These are phyloP conservation scores for Drosophila nigrodunni DNA, from an alignment of 1,140 invertebrate genomes.

Conservation along the genomic window DNA sequence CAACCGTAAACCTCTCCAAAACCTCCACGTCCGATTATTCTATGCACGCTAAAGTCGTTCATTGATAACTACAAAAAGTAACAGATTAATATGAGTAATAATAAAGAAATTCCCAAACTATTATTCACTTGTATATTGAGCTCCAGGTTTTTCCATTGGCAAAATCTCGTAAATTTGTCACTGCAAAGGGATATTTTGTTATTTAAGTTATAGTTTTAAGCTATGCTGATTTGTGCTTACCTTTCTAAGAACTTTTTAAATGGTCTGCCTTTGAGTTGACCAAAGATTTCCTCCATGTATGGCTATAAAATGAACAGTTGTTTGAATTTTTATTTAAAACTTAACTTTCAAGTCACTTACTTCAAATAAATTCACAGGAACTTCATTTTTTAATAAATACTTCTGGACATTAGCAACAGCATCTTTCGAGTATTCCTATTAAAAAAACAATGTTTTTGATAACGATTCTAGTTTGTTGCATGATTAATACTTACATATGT, in stretches of 20 bases:
- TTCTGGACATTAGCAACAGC: conserved; percentile 98
- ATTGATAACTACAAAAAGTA: conserved; percentile 93
- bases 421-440: conserved; percentile 97
- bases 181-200: conserved; percentile 86
- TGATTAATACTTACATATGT: conserved; percentile 92
- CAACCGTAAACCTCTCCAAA: conserved; percentile 99
- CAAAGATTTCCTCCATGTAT: conserved; percentile 99
- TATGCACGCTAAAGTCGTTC: conserved; percentile 99
- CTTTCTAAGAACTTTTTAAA: conserved; percentile 99
- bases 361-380: conserved; percentile 98
- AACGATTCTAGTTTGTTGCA: neutral
- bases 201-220: neutral
- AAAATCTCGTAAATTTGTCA: conserved; percentile 99
- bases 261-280: conserved; percentile 96
- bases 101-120: neutral
- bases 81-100: neutral
- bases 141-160: conserved; percentile 99
- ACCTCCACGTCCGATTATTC: conserved; percentile 99
- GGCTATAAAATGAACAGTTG: conserved; percentile 87
- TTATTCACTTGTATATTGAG: conserved; percentile 96
- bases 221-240: conserved; percentile 86
- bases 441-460: conserved; percentile 28
- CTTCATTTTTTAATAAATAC: conserved; percentile 98
- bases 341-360: conserved; percentile 85
- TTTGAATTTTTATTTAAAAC: neutral